Percentiles rank a stretch among this genome's conserved stretches.
phyloP scores from a whole-genome alignment of 2,113 vertebrate species.

The Hemicordylus capensis region DNA sequence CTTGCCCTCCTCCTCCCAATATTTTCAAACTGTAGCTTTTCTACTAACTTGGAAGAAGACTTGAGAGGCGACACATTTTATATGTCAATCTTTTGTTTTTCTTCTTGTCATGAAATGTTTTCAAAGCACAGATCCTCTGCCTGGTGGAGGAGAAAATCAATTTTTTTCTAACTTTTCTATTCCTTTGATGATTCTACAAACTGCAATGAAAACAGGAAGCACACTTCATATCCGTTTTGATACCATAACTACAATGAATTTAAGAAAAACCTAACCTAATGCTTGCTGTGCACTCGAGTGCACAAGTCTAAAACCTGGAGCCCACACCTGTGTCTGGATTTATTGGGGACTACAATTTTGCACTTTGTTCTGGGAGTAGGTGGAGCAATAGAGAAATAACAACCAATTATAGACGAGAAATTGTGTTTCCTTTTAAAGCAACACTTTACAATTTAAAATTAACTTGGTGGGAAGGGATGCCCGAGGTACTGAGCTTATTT shows the following conservation, averaged over 20 bases:
- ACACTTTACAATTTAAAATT: background rate
- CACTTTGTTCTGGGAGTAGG: background rate
- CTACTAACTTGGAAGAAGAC: no score
- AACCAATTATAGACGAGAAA: background rate
- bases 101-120: background rate
- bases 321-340: no score
- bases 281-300: background rate
- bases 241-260: no score
- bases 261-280: background rate
- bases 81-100: no score
- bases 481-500: no score
- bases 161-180: no score
- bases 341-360: background rate
- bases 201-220: background rate
- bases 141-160: no score
- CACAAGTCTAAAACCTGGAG: background rate
- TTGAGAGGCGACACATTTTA: no score
- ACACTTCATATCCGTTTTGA: background rate
- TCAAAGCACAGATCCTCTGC: no score
- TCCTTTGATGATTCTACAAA: background rate
- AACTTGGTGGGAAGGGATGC: background rate
- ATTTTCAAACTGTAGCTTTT: no score
- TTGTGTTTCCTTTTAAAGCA: background rate
- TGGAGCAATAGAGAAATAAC: background rate
- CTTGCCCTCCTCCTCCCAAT: no score